Conservation (phyloP, 1,140 invertebrate species). For the Luehdorfia chinensis region DNA sequence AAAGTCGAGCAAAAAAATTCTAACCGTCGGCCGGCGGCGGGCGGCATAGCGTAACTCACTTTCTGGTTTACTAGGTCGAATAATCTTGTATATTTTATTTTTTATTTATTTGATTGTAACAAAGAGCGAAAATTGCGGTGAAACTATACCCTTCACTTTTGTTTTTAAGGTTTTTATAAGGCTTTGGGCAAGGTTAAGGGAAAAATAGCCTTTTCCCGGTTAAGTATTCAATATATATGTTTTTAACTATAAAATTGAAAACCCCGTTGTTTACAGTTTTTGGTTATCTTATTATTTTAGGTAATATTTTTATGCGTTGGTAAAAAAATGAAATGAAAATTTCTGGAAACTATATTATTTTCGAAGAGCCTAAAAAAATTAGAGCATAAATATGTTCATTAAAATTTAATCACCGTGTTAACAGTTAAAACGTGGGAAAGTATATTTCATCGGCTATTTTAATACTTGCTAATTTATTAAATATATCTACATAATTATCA, state of each 20-base stretch:
- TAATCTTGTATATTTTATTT: constrained; percentile 51
- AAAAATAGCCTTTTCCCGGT: constrained; percentile 1
- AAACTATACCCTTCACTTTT: constrained; percentile 46
- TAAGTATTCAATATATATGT: background rate
- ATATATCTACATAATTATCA: background rate
- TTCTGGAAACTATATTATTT: too few relatives aligned
- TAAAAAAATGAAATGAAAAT: too few relatives aligned
- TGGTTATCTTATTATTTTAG: too few relatives aligned
- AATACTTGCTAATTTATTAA: background rate
- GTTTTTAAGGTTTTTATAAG: constrained; percentile 20
- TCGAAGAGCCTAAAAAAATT: too few relatives aligned
- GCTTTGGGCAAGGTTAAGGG: constrained; percentile 12
- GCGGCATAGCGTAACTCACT: constrained; percentile 30
- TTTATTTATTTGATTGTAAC: constrained; percentile 40
- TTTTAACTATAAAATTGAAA: too few relatives aligned
- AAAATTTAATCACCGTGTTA: too few relatives aligned
- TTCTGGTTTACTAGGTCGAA: constrained; percentile 69
- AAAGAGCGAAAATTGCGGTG: constrained; percentile 54
- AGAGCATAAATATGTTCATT: too few relatives aligned
- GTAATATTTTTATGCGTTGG: too few relatives aligned
- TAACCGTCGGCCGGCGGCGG: constrained; percentile 40
- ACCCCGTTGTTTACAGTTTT: too few relatives aligned
- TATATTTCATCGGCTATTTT: background rate
- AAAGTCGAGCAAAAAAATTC: constrained; percentile 42
- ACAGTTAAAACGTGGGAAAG: background rate